Base-by-base conservation (phyloP, 2,113 vertebrate genomes). In the Rhabdornis inornatus region DNA sequence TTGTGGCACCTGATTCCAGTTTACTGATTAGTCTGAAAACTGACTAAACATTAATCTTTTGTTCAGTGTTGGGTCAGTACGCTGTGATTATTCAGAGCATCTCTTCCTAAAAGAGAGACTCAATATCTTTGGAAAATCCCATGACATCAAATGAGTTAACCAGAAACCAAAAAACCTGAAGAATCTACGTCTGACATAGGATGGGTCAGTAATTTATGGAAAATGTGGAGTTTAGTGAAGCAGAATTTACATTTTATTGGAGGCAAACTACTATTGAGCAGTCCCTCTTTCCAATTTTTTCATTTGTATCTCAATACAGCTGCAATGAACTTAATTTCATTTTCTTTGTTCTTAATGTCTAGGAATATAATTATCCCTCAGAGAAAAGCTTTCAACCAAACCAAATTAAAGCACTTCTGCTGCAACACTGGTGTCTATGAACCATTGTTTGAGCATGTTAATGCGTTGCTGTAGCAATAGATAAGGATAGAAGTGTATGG, bases 341-440 rank as follows among this genome's bases (percentile, higher is more conserved):
- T 94, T 85, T 84, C 64, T 83, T 96, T 95, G 56, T 83, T 92
- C 44, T 83, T 91, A 92, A 75, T 87, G 55, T 18, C 33, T 70
- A 76, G 55, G 42, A 77, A 80, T 93, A 74, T 60, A 65, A 87
- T 92, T 95, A 89, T 53, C 42, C 83, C 66, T 87, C 66, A 80
- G 95, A 87, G 75, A 63, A 91, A 91, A 94, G 21, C 83, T 91
- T 94, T 95, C 81, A 94, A 77, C 31, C 35, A 89, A 94, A 72
- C 66, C 15, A 25, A 61, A 80, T 75, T 86, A 93, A 92, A 92
- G 35, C 69, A 78, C 69, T 96, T 75, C 56, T 83, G 68, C 56
- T 88, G 57, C 1, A 9, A 56, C 83, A 80, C 22, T 71, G 19
- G 13, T 90, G 60, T 55, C 50, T 89, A 10, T 70, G 70, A 96